Percentiles rank a stretch among this genome's conserved stretches.
Evolutionary conservation across 2,797 vertebrate genomes (phyloP).

Genomic region (Sebastes dallii): DNA sequence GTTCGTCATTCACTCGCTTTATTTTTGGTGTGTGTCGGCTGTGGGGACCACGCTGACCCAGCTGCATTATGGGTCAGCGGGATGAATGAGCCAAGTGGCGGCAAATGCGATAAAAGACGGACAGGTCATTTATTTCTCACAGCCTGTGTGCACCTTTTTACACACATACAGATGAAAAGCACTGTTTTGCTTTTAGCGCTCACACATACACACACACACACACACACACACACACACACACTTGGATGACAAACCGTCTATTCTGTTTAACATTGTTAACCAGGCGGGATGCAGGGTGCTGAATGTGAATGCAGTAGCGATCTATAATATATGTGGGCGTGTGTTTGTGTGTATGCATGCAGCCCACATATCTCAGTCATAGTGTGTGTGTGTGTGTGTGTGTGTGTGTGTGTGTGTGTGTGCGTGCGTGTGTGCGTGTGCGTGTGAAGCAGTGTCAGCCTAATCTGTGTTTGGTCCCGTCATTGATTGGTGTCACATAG

Average conservation of each 20-base stretch:
- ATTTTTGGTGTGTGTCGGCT: background rate
- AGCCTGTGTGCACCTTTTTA: slow-evolving; percentile 1
- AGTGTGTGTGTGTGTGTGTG: background rate
- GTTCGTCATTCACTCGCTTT: background rate
- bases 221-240: slow-evolving; percentile 5
- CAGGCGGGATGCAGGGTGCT: slow-evolving; percentile 31
- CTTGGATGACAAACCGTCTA: slow-evolving; percentile 49
- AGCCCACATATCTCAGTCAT: background rate
- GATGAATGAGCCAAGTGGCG: slow-evolving; percentile 65
- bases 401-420: background rate
- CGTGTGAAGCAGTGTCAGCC: background rate
- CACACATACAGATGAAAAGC: slow-evolving; percentile 5
- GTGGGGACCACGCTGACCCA: slow-evolving; percentile 32
- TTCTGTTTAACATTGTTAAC: slow-evolving; percentile 57
- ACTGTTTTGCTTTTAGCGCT: background rate
- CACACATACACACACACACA: background rate
- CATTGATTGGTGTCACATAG: slow-evolving; percentile 48
- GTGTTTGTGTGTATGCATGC: background rate
- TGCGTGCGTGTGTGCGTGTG: background rate
- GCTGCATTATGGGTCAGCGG: slow-evolving; percentile 53
- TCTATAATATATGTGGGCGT: slow-evolving; percentile 4
- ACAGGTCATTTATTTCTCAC: slow-evolving; percentile 69
- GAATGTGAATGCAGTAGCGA: slow-evolving; percentile 4
- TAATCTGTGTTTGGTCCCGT: slow-evolving; percentile 29
- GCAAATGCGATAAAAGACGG: slow-evolving; percentile 64